Base-by-base conservation (phyloP, 2,113 vertebrate species). In the Aptenodytes forsteri region DNA sequence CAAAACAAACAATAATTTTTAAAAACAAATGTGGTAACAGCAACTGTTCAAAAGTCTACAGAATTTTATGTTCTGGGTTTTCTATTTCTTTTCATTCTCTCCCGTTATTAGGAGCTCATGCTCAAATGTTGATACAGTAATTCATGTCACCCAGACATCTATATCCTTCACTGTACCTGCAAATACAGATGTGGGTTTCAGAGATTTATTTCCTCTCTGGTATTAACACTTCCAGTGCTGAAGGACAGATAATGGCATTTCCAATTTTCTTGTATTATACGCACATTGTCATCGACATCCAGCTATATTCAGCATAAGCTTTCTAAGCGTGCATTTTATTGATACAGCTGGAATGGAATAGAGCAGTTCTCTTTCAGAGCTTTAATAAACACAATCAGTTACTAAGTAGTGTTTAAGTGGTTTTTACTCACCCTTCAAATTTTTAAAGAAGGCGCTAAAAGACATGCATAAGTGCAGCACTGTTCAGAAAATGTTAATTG, bases 141-240 rank as follows among this genome's bases (percentile, higher is more conserved):
- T 90, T 93, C 70, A 27, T 83, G 83, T 83, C 26, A 77, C 64
- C 36, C 58, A 73, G 40, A 42, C 54, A 65, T 71, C 67, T 86
- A 0, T 70, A 47, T 85, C 46, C 67, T 86, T 92, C 79, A 50
- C 55, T 89, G 29, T 92, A 92, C 88, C 90, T 89, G 93, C 55
- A 92, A 81, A 78, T 77, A 70, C 49, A 95, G 75, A 80, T 85
- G 86, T 80, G 55, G n/a, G 66, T 93, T 97, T 83, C 42, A 86
- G 85, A 92, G 58, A 62, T 20, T 77, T 88, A 78, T 93, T 90
- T 95, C 79, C 54, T 86, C 46, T 88, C 85, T 83, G 42, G 7
- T 81, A 59, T 92, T 90, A 94, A 90, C 56, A 38, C 21, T 56
- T 76, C 9, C 38, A 30, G 8, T 58, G 40, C 70, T 92, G 78